phyloP scores from a whole-genome alignment of 2,797 vertebrate genomes.

The Limosa lapponica region DNA sequence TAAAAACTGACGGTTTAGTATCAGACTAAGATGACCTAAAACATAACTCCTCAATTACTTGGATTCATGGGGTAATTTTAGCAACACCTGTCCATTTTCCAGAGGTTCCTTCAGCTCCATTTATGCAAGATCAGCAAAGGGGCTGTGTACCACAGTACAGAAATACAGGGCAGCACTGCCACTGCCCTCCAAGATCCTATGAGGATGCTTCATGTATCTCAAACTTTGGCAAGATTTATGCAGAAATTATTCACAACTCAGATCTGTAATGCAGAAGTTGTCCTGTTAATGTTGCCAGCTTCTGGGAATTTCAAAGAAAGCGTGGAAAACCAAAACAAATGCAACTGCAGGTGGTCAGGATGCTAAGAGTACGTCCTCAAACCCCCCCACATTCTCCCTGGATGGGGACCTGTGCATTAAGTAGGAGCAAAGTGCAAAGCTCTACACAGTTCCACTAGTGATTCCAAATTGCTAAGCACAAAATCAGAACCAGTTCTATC shows the following conservation, averaged over 20 bases:
- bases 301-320: neutral
- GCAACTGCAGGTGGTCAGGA: neutral
- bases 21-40: neutral
- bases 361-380: neutral
- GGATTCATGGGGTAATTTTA: neutral
- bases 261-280: neutral
- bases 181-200: neutral
- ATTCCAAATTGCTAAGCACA: neutral
- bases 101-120: neutral
- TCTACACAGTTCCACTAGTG: neutral
- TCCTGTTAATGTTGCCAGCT: neutral
- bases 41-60: neutral
- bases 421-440: neutral
- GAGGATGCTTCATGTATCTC: neutral
- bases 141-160: neutral
- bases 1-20: neutral
- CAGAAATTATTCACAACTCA: neutral
- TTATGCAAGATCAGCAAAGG: neutral
- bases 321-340: neutral
- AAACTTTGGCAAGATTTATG: neutral
- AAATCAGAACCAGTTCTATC: neutral
- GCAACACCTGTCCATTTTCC: neutral
- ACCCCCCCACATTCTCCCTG: rapidly evolving
- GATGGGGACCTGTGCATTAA: neutral
- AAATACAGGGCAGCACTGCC: neutral